Conservation (phyloP, 2,888 invertebrate species). For the Micropterix aruncella region DNA sequence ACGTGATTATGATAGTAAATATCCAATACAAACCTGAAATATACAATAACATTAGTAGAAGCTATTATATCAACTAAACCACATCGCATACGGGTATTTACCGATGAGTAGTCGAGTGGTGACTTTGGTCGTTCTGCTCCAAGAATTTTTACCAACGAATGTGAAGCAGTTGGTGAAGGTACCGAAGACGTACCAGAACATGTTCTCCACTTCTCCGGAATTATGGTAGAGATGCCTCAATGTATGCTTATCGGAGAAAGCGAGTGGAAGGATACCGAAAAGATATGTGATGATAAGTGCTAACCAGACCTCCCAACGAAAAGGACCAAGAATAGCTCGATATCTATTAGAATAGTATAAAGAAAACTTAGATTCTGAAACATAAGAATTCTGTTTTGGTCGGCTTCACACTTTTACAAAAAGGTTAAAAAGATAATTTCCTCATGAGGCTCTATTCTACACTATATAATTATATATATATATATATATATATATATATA, state of each 20-base stretch:
- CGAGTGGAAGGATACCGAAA: constrained; percentile 58
- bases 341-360: constrained; percentile 35
- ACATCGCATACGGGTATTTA: no score
- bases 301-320: constrained; percentile 71
- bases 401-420: no score
- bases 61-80: no score
- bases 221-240: constrained; percentile 49
- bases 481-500: no score
- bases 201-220: constrained; percentile 62
- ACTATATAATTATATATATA: no score
- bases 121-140: constrained; percentile 52
- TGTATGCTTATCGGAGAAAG: constrained; percentile 58
- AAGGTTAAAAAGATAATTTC: no score
- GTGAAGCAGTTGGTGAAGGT: constrained; percentile 74
- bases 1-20: constrained; percentile 74
- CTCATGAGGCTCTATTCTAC: no score
- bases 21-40: constrained; percentile 62
- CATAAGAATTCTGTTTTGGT: no score
- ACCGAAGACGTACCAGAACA: constrained; percentile 81
- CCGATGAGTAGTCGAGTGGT: constrained; percentile 62
- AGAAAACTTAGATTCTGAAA: background rate
- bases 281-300: constrained; percentile 56
- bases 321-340: constrained; percentile 71
- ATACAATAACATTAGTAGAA: constrained; percentile 2
- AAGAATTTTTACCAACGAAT: constrained; percentile 52